Percentiles rank a stretch among this genome's conserved stretches.
Evolutionary conservation across 2,888 invertebrate species (phyloP).

Genomic region (Athripsodes cinereus): DNA sequence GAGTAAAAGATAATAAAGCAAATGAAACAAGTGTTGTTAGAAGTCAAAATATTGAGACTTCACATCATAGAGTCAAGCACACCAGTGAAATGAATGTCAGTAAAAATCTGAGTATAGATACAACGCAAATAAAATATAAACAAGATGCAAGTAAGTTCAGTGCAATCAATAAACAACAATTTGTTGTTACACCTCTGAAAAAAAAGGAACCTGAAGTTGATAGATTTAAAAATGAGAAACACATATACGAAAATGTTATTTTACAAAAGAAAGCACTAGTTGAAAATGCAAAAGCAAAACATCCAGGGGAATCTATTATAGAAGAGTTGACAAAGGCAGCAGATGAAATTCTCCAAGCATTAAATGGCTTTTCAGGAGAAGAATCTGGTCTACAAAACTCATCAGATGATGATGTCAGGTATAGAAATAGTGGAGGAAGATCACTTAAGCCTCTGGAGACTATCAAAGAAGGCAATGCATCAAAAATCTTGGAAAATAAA

Average conservation of each 20-base stretch:
- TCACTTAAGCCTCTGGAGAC: constrained; percentile 34
- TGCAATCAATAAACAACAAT: constrained; percentile 1
- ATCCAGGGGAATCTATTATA: constrained; percentile 33
- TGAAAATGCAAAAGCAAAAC: constrained; percentile 15
- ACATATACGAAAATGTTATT: constrained; percentile 21
- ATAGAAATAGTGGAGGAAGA: constrained; percentile 27
- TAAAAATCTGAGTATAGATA: neutral
- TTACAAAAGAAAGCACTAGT: constrained; percentile 3
- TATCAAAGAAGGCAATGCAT: constrained; percentile 37
- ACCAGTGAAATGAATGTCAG: neutral
- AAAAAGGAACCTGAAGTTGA: neutral
- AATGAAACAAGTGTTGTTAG: neutral
- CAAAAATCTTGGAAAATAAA: constrained; percentile 26
- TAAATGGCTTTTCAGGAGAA: constrained; percentile 45
- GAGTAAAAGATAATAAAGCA: constrained; percentile 31
- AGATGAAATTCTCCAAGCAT: constrained; percentile 45
- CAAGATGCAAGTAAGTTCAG: neutral
- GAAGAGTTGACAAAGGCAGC: constrained; percentile 47
- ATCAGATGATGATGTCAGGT: constrained; percentile 30
- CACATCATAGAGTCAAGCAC: neutral
- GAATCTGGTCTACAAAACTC: constrained; percentile 33
- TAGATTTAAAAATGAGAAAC: neutral
- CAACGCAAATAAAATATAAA: neutral
- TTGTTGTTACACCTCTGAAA: constrained; percentile 4
- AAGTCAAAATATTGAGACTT: neutral